Evolutionary conservation across 2,797 vertebrate genomes (phyloP).

Genomic region (Cetoscarus ocellatus): DNA sequence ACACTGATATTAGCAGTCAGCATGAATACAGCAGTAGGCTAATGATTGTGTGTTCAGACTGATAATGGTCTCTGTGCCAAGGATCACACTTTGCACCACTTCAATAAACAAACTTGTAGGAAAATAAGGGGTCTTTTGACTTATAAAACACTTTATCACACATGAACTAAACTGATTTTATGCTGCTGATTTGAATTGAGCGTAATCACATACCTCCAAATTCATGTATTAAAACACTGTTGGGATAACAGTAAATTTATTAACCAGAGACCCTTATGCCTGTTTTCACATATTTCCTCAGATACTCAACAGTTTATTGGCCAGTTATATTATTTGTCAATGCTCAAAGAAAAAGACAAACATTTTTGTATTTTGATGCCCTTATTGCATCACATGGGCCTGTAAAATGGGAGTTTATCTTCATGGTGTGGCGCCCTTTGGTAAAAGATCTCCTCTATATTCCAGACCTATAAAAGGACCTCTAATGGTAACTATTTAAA

Average conservation of each 20-base stretch:
- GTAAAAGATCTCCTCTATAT: not conserved
- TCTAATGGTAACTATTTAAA: too few relatives aligned
- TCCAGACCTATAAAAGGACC: too few relatives aligned
- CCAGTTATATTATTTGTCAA: not conserved
- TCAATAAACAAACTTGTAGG: constrained; percentile 6
- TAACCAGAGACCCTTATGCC: too few relatives aligned
- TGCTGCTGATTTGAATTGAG: too few relatives aligned
- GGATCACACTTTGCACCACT: constrained; percentile 45
- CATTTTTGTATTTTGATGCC: not conserved
- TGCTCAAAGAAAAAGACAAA: too few relatives aligned
- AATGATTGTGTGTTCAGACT: constrained; percentile 55
- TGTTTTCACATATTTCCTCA: too few relatives aligned
- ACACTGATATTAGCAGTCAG: constrained; percentile 69
- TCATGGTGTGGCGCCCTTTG: not conserved
- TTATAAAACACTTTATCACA: too few relatives aligned
- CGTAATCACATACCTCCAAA: too few relatives aligned
- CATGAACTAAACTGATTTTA: too few relatives aligned
- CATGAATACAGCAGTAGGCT: constrained; percentile 4
- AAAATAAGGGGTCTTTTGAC: not conserved
- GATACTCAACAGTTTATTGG: not conserved
- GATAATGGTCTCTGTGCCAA: constrained; percentile 47
- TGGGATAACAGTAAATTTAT: too few relatives aligned
- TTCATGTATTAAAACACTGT: too few relatives aligned
- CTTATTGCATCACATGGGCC: not conserved
- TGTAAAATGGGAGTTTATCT: not conserved